Base-by-base conservation (phyloP, 2,888 invertebrate species). In the Rhodophaea formosa region DNA sequence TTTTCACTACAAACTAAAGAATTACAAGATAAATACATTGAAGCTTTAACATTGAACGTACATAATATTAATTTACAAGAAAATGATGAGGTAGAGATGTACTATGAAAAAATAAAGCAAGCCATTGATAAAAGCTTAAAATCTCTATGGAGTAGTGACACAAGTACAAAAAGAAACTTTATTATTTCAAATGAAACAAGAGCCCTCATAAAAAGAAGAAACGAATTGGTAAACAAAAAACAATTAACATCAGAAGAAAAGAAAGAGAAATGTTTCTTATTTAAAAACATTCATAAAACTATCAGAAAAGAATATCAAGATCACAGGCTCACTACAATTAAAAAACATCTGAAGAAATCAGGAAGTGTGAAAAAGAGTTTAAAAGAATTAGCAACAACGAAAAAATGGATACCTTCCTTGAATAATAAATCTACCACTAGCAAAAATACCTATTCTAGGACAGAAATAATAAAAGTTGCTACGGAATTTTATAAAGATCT, bases 291-390 rank as follows among this genome's bases (percentile, higher is more conserved):
- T 32, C 32, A 32, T 32, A 32, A 32, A 32, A 32, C 32, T 32
- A 32, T 32, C 8, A 32, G 32, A 32, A 32, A 32, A 32, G 32
- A 32, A 32, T 32, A 32, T 32, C 32, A 32, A 32, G 32, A 32
- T 32, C 32, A 32, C 32, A 32, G 7, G 7, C 8, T 32, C 7
- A 8, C 32, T 32, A 58, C 16, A 23, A 58, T 53, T 15, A 47
- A 58, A 54, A 58, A 47, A 49, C 17, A 58, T 58, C 30, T 58
- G 1, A 43, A 46, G 15, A 53, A 47, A 15, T 43, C 58, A 58
- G 53, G 43, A 47, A 58, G 58, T 49, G 15, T 53, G 16, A 58
- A 58, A 54, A 58, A 54, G 16, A 47, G 58, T 12, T 15, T 49
- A 7, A 58, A 58, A 53, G 53, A 53, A 17, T 32, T 58, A 15